These are phyloP conservation scores for Apaloderma vittatum DNA, from an alignment of 2,113 vertebrate genomes.

Conservation along the genomic window DNA sequence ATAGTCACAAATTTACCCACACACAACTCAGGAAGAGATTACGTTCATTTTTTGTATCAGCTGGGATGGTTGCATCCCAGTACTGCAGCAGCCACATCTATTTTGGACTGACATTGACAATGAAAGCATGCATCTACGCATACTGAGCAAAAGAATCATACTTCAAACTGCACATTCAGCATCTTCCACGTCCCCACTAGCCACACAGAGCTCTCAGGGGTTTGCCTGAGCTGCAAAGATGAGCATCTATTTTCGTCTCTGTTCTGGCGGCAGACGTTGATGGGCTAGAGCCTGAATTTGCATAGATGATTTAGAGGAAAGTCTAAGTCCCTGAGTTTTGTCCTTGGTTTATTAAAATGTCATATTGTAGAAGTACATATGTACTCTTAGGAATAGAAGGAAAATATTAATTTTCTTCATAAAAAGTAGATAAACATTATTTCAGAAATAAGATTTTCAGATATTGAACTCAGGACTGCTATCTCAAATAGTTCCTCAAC, in stretches of 20 bases:
- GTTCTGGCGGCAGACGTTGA: background rate
- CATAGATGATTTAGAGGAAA: background rate
- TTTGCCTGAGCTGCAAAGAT: background rate
- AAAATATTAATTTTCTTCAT: background rate
- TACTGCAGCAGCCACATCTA: accelerated
- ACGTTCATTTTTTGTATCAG: background rate
- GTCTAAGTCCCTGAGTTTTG: background rate
- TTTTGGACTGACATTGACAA: background rate
- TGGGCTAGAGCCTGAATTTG: background rate
- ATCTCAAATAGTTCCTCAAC: background rate
- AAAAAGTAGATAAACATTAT: background rate
- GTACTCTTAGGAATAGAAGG: background rate
- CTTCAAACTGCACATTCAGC: background rate
- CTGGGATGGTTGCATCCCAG: background rate
- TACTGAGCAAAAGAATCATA: background rate
- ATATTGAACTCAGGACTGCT: background rate
- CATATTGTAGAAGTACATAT: background rate
- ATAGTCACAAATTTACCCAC: accelerated
- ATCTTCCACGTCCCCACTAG: background rate
- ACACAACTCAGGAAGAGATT: background rate
- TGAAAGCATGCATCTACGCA: background rate
- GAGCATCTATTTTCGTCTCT: background rate
- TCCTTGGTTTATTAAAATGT: background rate
- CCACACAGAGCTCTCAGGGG: background rate
- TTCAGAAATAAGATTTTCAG: background rate